Conservation (phyloP, 2,797 vertebrate genomes). For the Ctenopoma kingsleyae region DNA sequence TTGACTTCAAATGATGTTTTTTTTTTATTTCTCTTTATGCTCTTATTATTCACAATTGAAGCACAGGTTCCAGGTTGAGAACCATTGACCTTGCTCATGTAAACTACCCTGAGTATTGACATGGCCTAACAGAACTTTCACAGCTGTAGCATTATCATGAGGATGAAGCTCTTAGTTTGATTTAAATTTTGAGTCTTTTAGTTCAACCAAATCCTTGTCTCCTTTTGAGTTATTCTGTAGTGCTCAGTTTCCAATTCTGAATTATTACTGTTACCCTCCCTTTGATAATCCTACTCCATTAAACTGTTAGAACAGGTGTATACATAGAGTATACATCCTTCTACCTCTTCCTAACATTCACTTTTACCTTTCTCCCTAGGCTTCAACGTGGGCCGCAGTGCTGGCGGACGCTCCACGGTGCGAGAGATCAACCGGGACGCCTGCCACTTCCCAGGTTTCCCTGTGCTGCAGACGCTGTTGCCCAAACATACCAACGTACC, state of each 20-base stretch:
- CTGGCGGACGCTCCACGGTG: conserved; percentile 92
- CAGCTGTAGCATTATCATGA: conserved; percentile 26
- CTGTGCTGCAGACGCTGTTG: conserved; percentile 93
- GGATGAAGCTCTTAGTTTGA: conserved; percentile 30
- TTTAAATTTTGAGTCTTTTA: conserved; percentile 7
- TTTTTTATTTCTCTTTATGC: neutral
- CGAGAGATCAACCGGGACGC: conserved; percentile 98
- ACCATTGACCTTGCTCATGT: conserved; percentile 43
- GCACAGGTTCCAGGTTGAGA: conserved; percentile 41
- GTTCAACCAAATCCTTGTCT: conserved; percentile 8
- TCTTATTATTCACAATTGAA: neutral
- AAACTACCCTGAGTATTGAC: conserved; percentile 29
- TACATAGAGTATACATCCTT: neutral
- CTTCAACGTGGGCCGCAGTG: conserved; percentile 96
- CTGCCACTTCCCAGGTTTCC: conserved; percentile 96
- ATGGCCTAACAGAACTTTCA: conserved; percentile 18
- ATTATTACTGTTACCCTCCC: neutral
- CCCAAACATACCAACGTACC: conserved; percentile 98
- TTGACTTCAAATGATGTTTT: fast-evolving
- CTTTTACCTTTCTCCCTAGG: conserved; percentile 75
- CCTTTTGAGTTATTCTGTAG: neutral
- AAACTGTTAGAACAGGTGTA: conserved; percentile 5
- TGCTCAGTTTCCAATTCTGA: neutral
- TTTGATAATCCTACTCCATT: conserved; percentile 6
- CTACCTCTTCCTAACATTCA: neutral